Evolutionary conservation across 2,888 invertebrate species (phyloP).

Genomic region (Synanthedon andrenaeformis): DNA sequence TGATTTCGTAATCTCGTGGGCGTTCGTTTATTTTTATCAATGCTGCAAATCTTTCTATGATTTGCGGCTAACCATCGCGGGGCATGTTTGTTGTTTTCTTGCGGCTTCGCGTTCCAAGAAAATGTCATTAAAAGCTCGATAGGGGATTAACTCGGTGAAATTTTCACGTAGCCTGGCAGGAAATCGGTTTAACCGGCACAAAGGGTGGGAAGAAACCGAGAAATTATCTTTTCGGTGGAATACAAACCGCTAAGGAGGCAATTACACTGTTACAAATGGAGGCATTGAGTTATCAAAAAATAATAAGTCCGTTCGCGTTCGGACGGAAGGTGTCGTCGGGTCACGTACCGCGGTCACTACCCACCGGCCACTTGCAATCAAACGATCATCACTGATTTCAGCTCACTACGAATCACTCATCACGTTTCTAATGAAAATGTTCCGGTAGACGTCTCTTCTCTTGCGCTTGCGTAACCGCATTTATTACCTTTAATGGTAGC

Average conservation of each 20-base stretch:
- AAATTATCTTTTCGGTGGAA: conserved; percentile 61
- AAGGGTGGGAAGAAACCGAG: conserved; percentile 65
- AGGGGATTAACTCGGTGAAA: conserved; percentile 62
- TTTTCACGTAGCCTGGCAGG: conserved; percentile 64
- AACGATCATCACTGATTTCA: conserved; percentile 39
- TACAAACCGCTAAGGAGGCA: conserved; percentile 64
- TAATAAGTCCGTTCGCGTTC: conserved; percentile 36
- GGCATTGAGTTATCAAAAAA: conserved; percentile 65
- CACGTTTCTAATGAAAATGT: conserved; percentile 66
- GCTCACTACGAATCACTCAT: conserved; percentile 33
- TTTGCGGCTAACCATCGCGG: conserved; percentile 62
- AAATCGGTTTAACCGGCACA: conserved; percentile 63
- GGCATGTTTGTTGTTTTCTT: conserved; percentile 56
- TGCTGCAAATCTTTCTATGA: conserved; percentile 68
- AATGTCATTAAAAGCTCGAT: conserved; percentile 67
- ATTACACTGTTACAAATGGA: conserved; percentile 63
- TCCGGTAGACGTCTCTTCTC: conserved; percentile 49
- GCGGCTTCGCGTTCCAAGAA: conserved; percentile 51
- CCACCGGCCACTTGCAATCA: conserved; percentile 13
- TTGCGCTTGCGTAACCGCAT: conserved; percentile 62
- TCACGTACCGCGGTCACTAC: conserved; percentile 53
- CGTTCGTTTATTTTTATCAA: conserved; percentile 65
- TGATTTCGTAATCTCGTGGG: conserved; percentile 60
- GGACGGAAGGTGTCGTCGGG: conserved; percentile 61
- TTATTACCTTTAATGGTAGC: conserved; percentile 56